These are phyloP conservation scores for Urocitellus parryii DNA, from an alignment of 2,113 vertebrate genomes.

Conservation along the genomic window DNA sequence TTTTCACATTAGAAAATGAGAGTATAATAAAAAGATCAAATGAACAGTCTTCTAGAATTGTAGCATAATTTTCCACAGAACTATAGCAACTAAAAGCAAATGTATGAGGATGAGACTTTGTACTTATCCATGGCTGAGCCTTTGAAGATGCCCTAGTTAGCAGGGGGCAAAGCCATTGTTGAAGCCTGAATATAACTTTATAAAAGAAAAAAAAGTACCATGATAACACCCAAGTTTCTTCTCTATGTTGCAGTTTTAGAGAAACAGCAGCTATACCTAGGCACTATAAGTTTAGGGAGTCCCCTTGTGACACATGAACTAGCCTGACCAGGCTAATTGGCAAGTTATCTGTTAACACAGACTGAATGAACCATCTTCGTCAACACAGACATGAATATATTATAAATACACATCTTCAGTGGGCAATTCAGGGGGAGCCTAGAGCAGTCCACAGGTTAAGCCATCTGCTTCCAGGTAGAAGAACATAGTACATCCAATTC, in stretches of 20 bases:
- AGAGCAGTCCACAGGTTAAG: slow-evolving; percentile 6
- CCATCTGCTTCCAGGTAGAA: slow-evolving; percentile 3
- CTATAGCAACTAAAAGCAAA: neutral
- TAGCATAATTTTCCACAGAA: neutral
- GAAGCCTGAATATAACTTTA: neutral
- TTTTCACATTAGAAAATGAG: neutral
- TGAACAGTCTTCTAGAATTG: neutral
- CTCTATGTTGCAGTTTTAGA: neutral
- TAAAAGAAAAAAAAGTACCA: neutral
- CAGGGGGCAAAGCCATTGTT: neutral
- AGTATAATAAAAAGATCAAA: neutral
- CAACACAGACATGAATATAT: neutral
- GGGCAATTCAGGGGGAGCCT: neutral
- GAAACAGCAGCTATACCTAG: neutral
- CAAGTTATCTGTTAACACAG: slow-evolving; percentile 6
- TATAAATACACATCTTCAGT: slow-evolving; percentile 42
- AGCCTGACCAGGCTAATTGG: slow-evolving; percentile 20
- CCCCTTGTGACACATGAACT: neutral
- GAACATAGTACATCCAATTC: neutral
- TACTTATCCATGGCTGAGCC: neutral
- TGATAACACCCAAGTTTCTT: neutral
- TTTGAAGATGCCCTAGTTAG: neutral
- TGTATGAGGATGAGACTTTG: neutral
- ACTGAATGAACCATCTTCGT: neutral
- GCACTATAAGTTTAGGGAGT: neutral